Conservation (phyloP, 2,888 invertebrate species). For the Lissonota sp. region DNA sequence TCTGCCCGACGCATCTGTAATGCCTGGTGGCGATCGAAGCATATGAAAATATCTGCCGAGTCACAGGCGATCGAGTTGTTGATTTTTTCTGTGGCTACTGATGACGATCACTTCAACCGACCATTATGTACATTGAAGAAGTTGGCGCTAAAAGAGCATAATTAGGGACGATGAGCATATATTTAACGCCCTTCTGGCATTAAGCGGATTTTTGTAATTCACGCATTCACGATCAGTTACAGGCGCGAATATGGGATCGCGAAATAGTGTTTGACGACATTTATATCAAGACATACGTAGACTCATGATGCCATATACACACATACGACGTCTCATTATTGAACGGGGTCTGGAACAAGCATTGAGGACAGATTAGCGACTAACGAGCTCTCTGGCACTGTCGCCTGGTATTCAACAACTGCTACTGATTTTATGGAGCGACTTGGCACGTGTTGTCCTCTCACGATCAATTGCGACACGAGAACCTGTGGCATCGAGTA, state of each 20-base stretch:
- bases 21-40: conserved; percentile 2
- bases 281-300: conserved; percentile 31
- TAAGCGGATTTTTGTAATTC: too few species aligned
- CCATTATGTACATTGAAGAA: too few species aligned
- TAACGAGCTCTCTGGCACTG: conserved; percentile 54
- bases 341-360: conserved; percentile 52
- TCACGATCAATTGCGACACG: conserved; percentile 52
- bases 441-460: conserved; percentile 21
- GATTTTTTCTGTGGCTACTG: too few species aligned
- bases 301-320: conserved; percentile 42
- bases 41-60: conserved; percentile 23
- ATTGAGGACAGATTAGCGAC: conserved; percentile 55
- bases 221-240: conserved; percentile 1
- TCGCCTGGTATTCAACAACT: conserved; percentile 18
- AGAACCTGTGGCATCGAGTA: conserved; percentile 24
- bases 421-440: conserved; percentile 26
- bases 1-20: not conserved
- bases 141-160: too few species aligned
- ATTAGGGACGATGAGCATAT: too few species aligned
- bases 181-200: too few species aligned
- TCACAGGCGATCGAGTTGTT: not conserved
- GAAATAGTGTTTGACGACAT: not conserved
- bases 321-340: conserved; percentile 56
- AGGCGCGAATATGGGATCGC: conserved; percentile 20
- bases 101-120: too few species aligned